Conservation (phyloP, 2,113 vertebrate genomes). For the Porphyrio hochstetteri region DNA sequence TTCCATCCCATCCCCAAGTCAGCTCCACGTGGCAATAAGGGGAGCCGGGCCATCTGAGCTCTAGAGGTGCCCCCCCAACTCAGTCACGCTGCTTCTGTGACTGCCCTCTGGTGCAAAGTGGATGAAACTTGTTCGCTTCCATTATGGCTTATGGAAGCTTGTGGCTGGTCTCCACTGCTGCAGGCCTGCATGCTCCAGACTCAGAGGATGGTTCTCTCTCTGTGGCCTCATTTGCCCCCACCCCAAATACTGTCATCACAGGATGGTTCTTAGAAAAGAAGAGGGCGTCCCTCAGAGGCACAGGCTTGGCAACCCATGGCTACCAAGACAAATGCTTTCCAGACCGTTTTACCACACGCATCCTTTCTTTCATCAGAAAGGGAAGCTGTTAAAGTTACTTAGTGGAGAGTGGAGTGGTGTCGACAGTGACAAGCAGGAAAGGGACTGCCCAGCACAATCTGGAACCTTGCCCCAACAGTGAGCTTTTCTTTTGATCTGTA, state of each 20-base stretch:
- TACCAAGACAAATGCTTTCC: background rate
- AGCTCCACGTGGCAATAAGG: accelerated
- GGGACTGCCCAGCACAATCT: background rate
- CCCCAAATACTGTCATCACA: background rate
- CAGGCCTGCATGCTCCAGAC: background rate
- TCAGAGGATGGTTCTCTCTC: background rate
- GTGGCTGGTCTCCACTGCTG: too few species aligned
- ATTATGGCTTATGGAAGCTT: background rate
- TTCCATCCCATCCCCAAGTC: accelerated
- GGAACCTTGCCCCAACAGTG: background rate
- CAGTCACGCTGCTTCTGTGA: background rate
- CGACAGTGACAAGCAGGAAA: background rate
- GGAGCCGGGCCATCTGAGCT: background rate
- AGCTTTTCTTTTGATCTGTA: background rate
- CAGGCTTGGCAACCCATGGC: background rate
- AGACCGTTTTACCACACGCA: background rate
- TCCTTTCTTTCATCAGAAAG: background rate
- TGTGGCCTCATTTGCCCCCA: background rate
- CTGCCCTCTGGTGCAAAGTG: background rate
- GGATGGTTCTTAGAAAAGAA: background rate
- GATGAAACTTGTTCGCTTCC: background rate
- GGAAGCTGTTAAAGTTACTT: background rate
- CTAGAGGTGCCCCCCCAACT: background rate
- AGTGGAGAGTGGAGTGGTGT: background rate
- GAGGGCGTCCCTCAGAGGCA: background rate